These are phyloP conservation scores for Odontomachus brunneus DNA, from an alignment of 1,140 invertebrate genomes.

Conservation along the genomic window DNA sequence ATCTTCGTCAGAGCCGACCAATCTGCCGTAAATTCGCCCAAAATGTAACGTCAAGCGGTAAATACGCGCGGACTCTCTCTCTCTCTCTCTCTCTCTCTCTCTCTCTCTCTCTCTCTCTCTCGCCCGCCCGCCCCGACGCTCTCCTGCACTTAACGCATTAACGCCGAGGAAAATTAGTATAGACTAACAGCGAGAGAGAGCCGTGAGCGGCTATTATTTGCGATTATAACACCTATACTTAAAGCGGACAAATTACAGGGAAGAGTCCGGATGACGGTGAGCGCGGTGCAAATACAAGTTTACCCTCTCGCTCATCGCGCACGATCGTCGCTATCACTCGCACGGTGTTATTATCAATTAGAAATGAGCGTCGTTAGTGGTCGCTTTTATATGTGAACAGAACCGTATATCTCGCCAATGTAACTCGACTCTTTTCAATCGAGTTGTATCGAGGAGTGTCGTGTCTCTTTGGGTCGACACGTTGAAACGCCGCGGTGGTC, in stretches of 20 bases:
- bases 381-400: neutral
- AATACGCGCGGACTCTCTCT: conserved; percentile 20
- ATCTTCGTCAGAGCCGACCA: conserved; percentile 54
- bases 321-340: conserved; percentile 6
- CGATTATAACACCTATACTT: conserved; percentile 58
- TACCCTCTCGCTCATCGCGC: conserved; percentile 6
- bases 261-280: conserved; percentile 8
- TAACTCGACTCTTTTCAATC: too few relatives aligned
- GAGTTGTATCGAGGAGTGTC: too few relatives aligned
- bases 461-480: too few relatives aligned
- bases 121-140: conserved; percentile 5
- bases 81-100: neutral
- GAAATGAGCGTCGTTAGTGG: conserved; percentile 12
- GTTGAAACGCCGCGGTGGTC: too few relatives aligned
- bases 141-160: conserved; percentile 51
- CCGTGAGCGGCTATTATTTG: conserved; percentile 42
- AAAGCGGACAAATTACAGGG: conserved; percentile 50
- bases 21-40: conserved; percentile 55
- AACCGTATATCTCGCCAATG: neutral
- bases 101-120: neutral
- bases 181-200: conserved; percentile 19
- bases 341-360: conserved; percentile 38
- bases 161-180: conserved; percentile 49
- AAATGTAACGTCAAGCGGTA: conserved; percentile 51
- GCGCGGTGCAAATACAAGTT: conserved; percentile 19